These are phyloP conservation scores for Globodera ellingtonae DNA, from an alignment of 1,140 invertebrate species.

Conservation along the genomic window DNA sequence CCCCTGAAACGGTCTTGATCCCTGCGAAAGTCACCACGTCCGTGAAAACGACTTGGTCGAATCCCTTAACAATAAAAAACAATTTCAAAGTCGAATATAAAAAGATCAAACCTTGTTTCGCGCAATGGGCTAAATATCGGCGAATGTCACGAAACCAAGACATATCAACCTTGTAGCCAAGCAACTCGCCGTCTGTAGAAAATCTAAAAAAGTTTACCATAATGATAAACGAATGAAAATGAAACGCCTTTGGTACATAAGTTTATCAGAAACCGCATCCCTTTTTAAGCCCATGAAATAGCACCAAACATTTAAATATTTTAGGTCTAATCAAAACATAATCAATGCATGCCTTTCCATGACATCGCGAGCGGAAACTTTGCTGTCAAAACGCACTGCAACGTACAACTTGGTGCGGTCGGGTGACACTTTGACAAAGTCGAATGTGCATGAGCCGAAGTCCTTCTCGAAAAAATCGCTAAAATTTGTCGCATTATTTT, in stretches of 20 bases:
- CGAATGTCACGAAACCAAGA: slow-evolving; percentile 51
- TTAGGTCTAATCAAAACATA: background rate
- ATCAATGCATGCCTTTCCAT: slow-evolving; percentile 31
- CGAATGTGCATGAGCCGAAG: slow-evolving; percentile 47
- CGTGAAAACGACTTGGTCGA: slow-evolving; percentile 28
- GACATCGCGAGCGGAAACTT: slow-evolving; percentile 26
- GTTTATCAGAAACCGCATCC: too few species aligned
- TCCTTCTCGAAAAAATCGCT: slow-evolving; percentile 48
- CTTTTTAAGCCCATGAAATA: too few species aligned
- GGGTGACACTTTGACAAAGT: slow-evolving; percentile 43
- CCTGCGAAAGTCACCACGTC: slow-evolving; percentile 7
- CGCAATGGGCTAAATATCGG: slow-evolving; percentile 41
- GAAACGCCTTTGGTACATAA: too few species aligned
- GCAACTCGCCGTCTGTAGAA: slow-evolving; percentile 33
- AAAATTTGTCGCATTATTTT: slow-evolving; percentile 23
- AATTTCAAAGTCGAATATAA: background rate
- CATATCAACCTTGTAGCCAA: slow-evolving; percentile 43
- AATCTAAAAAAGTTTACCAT: slow-evolving; percentile 33
- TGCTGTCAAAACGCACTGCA: slow-evolving; percentile 44
- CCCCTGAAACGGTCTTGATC: background rate
- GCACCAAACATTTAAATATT: background rate
- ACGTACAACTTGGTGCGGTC: slow-evolving; percentile 38
- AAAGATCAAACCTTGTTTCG: slow-evolving; percentile 31
- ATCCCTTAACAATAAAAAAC: slow-evolving; percentile 17
- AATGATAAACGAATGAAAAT: too few species aligned